Conservation (phyloP, 2,797 vertebrate genomes). For the Rhinella marina region DNA sequence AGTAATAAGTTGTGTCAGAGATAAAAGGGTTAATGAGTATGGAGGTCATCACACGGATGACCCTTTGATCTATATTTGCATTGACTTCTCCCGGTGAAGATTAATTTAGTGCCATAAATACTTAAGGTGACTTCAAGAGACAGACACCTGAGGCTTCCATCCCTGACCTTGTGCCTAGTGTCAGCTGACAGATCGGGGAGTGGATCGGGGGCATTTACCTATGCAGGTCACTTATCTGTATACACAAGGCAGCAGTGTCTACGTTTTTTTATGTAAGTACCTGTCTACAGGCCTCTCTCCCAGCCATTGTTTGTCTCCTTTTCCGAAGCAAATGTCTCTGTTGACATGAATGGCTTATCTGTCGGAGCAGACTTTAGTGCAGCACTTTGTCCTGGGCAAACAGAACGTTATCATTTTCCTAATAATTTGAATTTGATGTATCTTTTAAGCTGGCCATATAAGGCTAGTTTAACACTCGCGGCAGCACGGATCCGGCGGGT, state of each 20-base stretch:
- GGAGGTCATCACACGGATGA: too few relatives aligned
- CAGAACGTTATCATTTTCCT: neutral
- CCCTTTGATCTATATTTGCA: neutral
- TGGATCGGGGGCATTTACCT: slow-evolving; percentile 4
- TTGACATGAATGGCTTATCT: slow-evolving; percentile 27
- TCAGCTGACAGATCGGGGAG: slow-evolving; percentile 1
- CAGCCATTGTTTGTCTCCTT: slow-evolving; percentile 35
- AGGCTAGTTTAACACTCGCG: too few relatives aligned
- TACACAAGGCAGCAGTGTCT: neutral
- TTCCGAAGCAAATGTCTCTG: neutral
- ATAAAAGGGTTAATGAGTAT: neutral
- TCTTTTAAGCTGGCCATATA: neutral
- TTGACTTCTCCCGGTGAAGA: neutral
- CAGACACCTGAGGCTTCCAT: neutral
- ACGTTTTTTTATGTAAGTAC: slow-evolving; percentile 33
- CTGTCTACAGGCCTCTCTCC: slow-evolving; percentile 27
- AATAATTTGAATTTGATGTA: neutral
- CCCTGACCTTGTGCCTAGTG: neutral
- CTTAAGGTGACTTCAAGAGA: neutral
- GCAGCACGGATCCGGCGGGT: too few relatives aligned
- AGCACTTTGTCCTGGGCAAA: neutral
- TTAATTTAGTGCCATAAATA: neutral
- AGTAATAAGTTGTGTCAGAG: neutral
- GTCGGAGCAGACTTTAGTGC: neutral
- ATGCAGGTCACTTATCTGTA: slow-evolving; percentile 9